Evolutionary conservation across 2,113 vertebrate genomes (phyloP), one percentile per base, ranked within the genome.

Genomic region (Hippoglossus stenolepis): DNA sequence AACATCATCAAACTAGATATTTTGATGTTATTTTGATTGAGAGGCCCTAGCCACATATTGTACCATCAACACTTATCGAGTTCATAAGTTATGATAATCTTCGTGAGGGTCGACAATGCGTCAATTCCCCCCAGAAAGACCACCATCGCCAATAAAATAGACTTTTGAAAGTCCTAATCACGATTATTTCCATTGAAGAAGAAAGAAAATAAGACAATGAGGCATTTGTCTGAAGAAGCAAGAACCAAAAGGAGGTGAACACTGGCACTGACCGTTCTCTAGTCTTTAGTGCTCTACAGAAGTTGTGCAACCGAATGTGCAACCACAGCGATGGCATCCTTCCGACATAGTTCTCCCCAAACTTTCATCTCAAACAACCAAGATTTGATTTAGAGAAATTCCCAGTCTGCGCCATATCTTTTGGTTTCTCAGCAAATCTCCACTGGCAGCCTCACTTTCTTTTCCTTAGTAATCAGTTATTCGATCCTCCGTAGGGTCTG

Each of bases 381-480:
- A 65, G 28, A 80, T 87, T 88, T 80, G 70, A 82, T 77, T 85
- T 60, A 72, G 3, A 20, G 70, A 63, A 76, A 83, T 83, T 67
- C 77, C 58, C 26, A 70, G 3, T 56, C n/a, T 20, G 60, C 65
- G 17, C 21, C 67, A 77, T 66, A 72, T 51, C 62, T 58, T 90
- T 80, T 71, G 66, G 70, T 82, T 85, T 63, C 40, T 84, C 47
- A 59, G 75, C 69, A 85, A 75, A 83, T 70, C 77, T 79, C 75
- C 67, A 51, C 73, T 87, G 86, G 71, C 84, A 88, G 67, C 73
- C 66, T 82, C 40, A 72, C 45, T 81, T 79, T 83, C 73, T 84
- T 75, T 86, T 70, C 78, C 80, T 72, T 73, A 89, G 79, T 87
- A 81, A 91, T 92, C 74, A 90, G 88, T 90, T 85, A 83, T 91